A percentile compares a stretch with the other conserved stretches of the same genome.
phyloP scores from a whole-genome alignment of 2,113 vertebrate genomes.

The Cyanocitta stelleri region DNA sequence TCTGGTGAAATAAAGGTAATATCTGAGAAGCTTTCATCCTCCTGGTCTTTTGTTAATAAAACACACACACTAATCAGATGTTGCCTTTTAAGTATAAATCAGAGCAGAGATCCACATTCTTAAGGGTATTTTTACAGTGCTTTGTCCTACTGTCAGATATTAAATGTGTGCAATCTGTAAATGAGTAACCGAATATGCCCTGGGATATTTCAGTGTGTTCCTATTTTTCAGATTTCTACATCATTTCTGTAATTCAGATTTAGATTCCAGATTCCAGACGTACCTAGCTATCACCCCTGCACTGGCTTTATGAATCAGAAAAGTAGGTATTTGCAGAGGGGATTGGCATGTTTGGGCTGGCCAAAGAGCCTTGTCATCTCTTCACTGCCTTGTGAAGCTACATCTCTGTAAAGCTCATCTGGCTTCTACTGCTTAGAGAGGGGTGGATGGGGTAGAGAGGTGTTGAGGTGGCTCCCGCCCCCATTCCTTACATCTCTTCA shows the following conservation, averaged over 20 bases:
- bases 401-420: background rate
- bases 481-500: background rate
- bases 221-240: background rate
- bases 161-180: background rate
- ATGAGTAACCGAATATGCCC: background rate
- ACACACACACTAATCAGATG: background rate
- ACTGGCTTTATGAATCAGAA: background rate
- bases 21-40: background rate
- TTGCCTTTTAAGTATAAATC: slow-evolving; percentile 16
- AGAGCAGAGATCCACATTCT: background rate
- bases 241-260: background rate
- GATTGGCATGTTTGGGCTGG: background rate
- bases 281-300: background rate
- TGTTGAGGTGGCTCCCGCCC: background rate
- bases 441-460: background rate
- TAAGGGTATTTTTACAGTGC: background rate
- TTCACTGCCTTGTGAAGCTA: background rate
- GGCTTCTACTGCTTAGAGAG: background rate
- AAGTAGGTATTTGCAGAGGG: background rate
- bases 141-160: slow-evolving; percentile 22
- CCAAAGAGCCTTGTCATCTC: background rate
- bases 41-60: background rate
- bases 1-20: background rate
- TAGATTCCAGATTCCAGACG: background rate
- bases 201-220: background rate